Evolutionary conservation across 2,797 vertebrate genomes (phyloP).

Genomic region (Etheostoma nigrum): DNA sequence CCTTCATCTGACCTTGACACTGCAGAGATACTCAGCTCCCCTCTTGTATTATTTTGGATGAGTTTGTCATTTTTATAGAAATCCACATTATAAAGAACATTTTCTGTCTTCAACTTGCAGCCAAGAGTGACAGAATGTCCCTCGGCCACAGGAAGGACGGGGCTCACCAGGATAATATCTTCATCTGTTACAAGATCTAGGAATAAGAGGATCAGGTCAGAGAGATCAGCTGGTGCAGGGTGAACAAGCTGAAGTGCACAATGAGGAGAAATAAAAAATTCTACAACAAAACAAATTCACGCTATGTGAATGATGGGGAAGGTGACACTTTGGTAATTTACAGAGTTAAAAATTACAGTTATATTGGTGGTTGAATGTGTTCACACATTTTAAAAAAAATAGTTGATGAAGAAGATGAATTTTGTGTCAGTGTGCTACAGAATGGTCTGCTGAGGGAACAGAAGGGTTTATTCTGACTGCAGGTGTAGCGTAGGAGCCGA

Average conservation of each 20-base stretch:
- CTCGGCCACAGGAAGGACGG: conserved; percentile 52
- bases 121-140: conserved; percentile 48
- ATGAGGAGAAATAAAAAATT: not conserved
- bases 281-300: not conserved
- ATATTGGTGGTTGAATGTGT: not conserved
- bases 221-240: not conserved
- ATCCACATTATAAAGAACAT: not conserved
- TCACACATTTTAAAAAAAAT: not conserved
- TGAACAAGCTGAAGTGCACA: not conserved
- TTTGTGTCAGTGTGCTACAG: not conserved
- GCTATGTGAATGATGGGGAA: not conserved
- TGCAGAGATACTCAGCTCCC: conserved; percentile 48
- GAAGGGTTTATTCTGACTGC: no score
- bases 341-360: not conserved
- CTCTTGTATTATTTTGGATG: conserved; percentile 21
- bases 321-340: not conserved
- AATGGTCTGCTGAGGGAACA: not conserved
- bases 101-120: conserved; percentile 8
- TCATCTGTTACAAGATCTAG: not conserved
- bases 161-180: conserved; percentile 34
- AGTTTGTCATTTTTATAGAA: conserved; percentile 58
- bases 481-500: no score
- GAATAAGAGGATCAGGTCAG: not conserved
- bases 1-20: conserved; percentile 61
- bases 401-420: not conserved